These are phyloP conservation scores for Tuberolachnus salignus DNA, from an alignment of 2,888 invertebrate species.

Conservation along the genomic window DNA sequence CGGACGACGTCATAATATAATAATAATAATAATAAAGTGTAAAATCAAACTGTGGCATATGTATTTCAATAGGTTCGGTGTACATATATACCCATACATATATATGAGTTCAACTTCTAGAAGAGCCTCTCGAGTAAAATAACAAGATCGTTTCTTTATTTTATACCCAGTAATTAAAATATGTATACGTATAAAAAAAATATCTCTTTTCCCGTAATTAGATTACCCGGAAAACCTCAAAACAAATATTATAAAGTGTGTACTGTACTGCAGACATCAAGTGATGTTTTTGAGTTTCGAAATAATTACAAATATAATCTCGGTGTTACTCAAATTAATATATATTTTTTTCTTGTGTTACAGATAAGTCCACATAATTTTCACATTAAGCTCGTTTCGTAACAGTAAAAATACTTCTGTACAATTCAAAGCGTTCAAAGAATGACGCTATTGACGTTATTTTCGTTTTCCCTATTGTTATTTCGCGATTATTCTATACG, in stretches of 20 bases:
- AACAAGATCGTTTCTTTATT: neutral
- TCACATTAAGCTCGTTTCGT: too few relatives aligned
- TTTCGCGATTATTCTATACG: too few relatives aligned
- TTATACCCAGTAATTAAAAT: neutral
- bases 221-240: neutral
- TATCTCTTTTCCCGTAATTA: constrained; percentile 1
- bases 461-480: too few relatives aligned
- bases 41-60: neutral
- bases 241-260: constrained; percentile 15
- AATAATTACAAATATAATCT: too few relatives aligned
- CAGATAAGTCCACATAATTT: too few relatives aligned
- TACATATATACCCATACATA: too few relatives aligned
- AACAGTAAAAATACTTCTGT: too few relatives aligned
- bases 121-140: constrained; percentile 32
- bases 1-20: neutral
- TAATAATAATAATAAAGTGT: neutral
- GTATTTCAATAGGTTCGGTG: neutral
- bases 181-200: neutral
- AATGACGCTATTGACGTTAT: too few relatives aligned
- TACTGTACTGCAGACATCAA: neutral
- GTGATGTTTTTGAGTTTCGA: too few relatives aligned
- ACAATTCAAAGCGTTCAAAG: too few relatives aligned
- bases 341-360: too few relatives aligned
- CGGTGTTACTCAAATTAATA: too few relatives aligned
- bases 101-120: neutral